Evolutionary conservation across 2,113 vertebrate species (phyloP), one percentile per base, ranked within the genome.

Genomic region (Machaerirhynchus nigripectus): DNA sequence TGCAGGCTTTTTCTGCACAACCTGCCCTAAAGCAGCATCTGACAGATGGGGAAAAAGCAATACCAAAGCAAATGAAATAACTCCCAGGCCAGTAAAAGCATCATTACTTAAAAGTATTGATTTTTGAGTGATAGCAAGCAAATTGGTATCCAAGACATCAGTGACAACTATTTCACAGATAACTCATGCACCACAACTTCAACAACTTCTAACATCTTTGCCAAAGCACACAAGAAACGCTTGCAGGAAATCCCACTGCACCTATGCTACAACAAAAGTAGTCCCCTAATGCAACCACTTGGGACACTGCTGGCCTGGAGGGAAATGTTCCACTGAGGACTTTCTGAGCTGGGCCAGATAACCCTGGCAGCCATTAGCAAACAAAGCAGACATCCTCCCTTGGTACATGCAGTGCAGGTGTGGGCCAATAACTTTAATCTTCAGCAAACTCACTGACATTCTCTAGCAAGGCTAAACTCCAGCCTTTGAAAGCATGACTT

Each of bases 1-100:
- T 84, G 57, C 71, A 94, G 96, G 91, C 84, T 89, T 74, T 33
- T 95, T 80, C 92, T 94, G 77, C 33, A 79, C 39, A 87, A 84
- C 40, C n/a, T 83, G 61, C 56, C 92, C 81, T 77, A 84, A 68
- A 84, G 92, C 71, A 94, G 79, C 39, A 24, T 77, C 61, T 88
- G 70, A 93, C 4, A 13, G 92, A 91, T 70, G 47, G 24, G 33
- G 15, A 84, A 95, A 65, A 78, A 95, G 89, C 50, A 87, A 73
- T 12, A 81, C 75, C 84, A 78, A 91, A 93, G 59, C 31, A 89
- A 93, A 91, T 24, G 2, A 84, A 91, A 94, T 30, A 63, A 60
- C 64, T 96, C 56, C 71, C 44, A 63, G 82, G 79, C 64, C 71
- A 77, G 44, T 80, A 88, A 84, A 89, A 73, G 27, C 55, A 39